Base-by-base conservation (phyloP, 1,140 invertebrate species). In the Lithobius niger region DNA sequence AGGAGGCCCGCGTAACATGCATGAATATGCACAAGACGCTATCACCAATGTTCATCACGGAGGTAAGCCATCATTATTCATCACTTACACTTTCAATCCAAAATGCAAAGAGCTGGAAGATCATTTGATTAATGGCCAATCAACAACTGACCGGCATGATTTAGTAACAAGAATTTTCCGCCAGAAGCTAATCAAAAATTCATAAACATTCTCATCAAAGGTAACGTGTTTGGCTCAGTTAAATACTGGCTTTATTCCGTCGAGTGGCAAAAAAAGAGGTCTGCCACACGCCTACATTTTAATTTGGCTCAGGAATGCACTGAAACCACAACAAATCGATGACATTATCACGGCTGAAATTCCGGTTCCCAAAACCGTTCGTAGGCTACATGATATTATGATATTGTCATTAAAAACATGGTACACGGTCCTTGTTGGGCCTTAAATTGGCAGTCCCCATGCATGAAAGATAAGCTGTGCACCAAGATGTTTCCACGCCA, bases 341-440 rank as follows among this genome's bases (percentile, higher is more conserved):
- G 27, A 57, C 15, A 26, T 57, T 3, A 59, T 59, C n/a, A 44
- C 31, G 21, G 47, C 55, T 18, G 55, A 59, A 57, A 52, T 59
- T 24, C 47, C 47, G 1, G 54, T 50, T 47, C 26, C 19, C 18
- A 22, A 49, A 6, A 25, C 44, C 2, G 57, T 51, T 50, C 2
- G 1, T 21, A 27, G 3, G 3, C 45, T 57, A 15, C 24, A 21
- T 3, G 54, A 57, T 15, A 31, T 59, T 21, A 10, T 31, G 10
- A 52, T 19, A 36, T 36, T 36, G n/a, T 10, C 10, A 10, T 36
- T n/a, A 36, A 36, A 36, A 10, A 36, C n/a, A 36, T 36, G 31
- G n/a, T 36, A 10, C 74, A 78, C 69, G 74, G 75, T 15, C 76
- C 74, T 48, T 78, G 74, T 65, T 75, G 71, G 26, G 3, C 36